Evolutionary conservation across 2,113 vertebrate genomes (phyloP).

Genomic region (Cephalopterus ornatus): DNA sequence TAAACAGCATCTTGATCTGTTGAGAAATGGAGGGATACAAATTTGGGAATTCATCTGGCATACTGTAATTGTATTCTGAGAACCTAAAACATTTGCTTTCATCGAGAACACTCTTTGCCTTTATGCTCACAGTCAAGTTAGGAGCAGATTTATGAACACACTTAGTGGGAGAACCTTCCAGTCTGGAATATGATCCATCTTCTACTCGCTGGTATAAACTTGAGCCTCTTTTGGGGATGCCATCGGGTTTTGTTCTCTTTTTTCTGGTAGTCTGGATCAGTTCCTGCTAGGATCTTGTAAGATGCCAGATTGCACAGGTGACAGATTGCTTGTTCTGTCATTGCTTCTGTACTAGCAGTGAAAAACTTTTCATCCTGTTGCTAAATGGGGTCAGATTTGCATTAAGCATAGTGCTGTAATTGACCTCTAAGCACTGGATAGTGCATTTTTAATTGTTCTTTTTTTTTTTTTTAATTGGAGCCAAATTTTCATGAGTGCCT

Average conservation of each 20-base stretch:
- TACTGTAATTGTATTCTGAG: not conserved
- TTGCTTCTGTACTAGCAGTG: not conserved
- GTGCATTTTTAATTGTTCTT: not conserved
- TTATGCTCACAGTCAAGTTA: not conserved
- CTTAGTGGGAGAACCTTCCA: not conserved
- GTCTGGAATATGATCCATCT: not conserved
- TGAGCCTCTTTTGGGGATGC: not conserved
- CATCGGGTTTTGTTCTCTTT: not conserved
- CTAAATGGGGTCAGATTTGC: not conserved
- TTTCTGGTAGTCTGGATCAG: not conserved
- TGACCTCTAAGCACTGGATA: not conserved
- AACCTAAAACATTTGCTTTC: not conserved
- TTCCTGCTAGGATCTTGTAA: not conserved
- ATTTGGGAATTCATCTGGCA: not conserved
- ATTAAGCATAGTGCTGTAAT: not conserved
- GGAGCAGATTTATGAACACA: not conserved
- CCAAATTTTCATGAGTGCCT: not conserved
- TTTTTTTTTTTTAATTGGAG: not conserved
- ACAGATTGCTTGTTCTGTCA: not conserved
- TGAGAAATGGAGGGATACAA: not conserved
- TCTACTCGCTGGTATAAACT: not conserved
- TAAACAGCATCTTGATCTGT: not conserved
- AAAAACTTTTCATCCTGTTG: not conserved
- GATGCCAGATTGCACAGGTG: not conserved
- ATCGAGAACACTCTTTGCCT: rapidly evolving